Evolutionary conservation across 1,140 invertebrate genomes (phyloP), one percentile per base, ranked within the genome.

Genomic region (Semibalanus balanoides): DNA sequence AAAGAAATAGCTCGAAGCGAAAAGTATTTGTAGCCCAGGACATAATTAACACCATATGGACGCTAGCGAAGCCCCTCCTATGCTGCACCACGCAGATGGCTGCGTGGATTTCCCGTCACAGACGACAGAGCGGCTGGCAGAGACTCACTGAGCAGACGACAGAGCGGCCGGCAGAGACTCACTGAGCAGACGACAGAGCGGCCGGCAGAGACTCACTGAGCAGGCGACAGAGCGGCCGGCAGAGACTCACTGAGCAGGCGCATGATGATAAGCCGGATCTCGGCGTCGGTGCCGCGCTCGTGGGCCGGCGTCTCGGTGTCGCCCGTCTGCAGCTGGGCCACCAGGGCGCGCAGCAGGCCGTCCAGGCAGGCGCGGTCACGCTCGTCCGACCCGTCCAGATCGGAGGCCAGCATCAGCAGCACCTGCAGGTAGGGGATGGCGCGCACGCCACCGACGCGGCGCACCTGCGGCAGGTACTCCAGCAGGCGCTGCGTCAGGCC

Each of bases 341-440:
- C 88, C 0, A 96, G 83, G 0, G 90, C 87, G 70, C 87, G 86
- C 0, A 97, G 85, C 14, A 97, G 84, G 14, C 87, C 86, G 78
- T 94, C 91, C 0, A 97, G 85, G 35, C 91, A 91, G 0, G 86
- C 85, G 79, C 89, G 88, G 80, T 96, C 94, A 73, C 89, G 87
- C 79, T 95, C 93, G 25, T 91, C 89, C 81, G 89, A 89, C 5
- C 90, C 90, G 83, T 96, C 94, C 17, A 97, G 86, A 84, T 97
- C 95, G 72, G 90, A 90, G 7, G 94, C 93, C 35, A 98, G 85
- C 90, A 97, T 95, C 9, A 97, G 85, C 5, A 97, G 85, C 7
- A 95, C 92, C 91, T 93, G 79, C 5, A 96, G 90, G 78, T 93
- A 93, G 0, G 96, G 95, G 83, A 98, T 94, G 22, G 92, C 89